These are phyloP conservation scores for Agapostemon virescens DNA, from an alignment of 2,888 invertebrate genomes.

Conservation along the genomic window DNA sequence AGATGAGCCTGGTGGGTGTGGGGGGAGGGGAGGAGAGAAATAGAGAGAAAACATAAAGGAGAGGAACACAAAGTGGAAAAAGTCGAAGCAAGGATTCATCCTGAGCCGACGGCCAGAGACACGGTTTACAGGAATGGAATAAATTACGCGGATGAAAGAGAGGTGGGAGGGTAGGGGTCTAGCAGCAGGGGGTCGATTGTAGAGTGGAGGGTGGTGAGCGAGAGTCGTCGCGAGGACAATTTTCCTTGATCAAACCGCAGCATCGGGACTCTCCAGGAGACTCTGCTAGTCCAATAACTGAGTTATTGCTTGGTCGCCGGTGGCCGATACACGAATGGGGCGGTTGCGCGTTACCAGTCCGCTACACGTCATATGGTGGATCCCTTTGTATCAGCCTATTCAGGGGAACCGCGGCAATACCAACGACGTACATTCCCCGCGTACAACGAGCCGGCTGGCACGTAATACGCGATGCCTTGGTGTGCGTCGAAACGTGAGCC, in stretches of 20 bases:
- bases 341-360: slow-evolving; percentile 63
- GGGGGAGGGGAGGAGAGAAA: neutral
- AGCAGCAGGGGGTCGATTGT: neutral
- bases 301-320: slow-evolving; percentile 67
- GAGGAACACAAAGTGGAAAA: neutral
- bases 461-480: slow-evolving; percentile 40
- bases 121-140: slow-evolving; percentile 5
- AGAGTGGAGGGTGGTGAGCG: too few species aligned
- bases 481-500: slow-evolving; percentile 52
- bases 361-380: slow-evolving; percentile 59
- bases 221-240: slow-evolving; percentile 38
- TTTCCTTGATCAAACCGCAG: slow-evolving; percentile 43
- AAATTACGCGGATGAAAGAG: slow-evolving; percentile 15
- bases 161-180: neutral
- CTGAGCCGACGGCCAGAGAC: neutral
- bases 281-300: slow-evolving; percentile 59
- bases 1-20: fast-evolving
- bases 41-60: neutral
- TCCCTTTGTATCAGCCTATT: slow-evolving; percentile 60
- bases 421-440: slow-evolving; percentile 35
- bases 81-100: neutral
- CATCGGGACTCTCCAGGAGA: slow-evolving; percentile 7
- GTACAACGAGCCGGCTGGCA: slow-evolving; percentile 36
- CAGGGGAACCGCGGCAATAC: slow-evolving; percentile 54
- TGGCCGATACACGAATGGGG: slow-evolving; percentile 72